These are phyloP conservation scores for Hemistola chrysoprasaria DNA, from an alignment of 2,888 invertebrate genomes.

Conservation along the genomic window DNA sequence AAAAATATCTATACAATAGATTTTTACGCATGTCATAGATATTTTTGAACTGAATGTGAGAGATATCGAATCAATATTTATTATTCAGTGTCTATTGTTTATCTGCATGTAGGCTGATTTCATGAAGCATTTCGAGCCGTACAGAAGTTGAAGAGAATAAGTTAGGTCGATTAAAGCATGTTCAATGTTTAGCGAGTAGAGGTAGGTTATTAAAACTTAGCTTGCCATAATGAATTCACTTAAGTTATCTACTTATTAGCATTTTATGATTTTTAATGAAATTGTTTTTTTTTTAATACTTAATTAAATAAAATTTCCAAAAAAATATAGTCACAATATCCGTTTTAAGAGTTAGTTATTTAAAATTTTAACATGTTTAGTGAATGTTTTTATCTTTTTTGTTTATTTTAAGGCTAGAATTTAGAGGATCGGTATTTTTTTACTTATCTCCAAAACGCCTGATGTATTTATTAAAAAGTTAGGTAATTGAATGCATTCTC, in stretches of 20 bases:
- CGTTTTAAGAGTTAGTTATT: too few species aligned
- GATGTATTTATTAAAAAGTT: too few species aligned
- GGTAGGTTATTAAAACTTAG: conserved; percentile 32
- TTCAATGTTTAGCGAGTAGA: conserved; percentile 49
- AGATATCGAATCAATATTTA: conserved; percentile 47
- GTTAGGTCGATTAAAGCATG: conserved; percentile 45
- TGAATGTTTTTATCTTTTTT: too few species aligned
- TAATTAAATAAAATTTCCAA: too few species aligned
- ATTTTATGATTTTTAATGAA: conserved; percentile 6
- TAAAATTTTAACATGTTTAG: too few species aligned
- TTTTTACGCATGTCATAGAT: conserved; percentile 39
- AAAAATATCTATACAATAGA: conserved; percentile 52
- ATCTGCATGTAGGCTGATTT: conserved; percentile 71
- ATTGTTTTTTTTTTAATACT: too few species aligned
- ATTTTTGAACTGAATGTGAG: conserved; percentile 53
- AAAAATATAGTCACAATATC: too few species aligned
- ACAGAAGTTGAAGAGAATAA: conserved; percentile 21
- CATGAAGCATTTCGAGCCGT: conserved; percentile 55
- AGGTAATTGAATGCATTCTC: too few species aligned
- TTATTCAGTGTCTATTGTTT: conserved; percentile 53
- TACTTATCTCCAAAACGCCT: too few species aligned
- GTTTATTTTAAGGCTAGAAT: too few species aligned
- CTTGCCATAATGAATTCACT: conserved; percentile 28
- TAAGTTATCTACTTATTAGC: too few species aligned
- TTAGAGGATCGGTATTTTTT: too few species aligned